These are phyloP conservation scores for Athalia cordata DNA, from an alignment of 2,888 invertebrate species.

Conservation along the genomic window DNA sequence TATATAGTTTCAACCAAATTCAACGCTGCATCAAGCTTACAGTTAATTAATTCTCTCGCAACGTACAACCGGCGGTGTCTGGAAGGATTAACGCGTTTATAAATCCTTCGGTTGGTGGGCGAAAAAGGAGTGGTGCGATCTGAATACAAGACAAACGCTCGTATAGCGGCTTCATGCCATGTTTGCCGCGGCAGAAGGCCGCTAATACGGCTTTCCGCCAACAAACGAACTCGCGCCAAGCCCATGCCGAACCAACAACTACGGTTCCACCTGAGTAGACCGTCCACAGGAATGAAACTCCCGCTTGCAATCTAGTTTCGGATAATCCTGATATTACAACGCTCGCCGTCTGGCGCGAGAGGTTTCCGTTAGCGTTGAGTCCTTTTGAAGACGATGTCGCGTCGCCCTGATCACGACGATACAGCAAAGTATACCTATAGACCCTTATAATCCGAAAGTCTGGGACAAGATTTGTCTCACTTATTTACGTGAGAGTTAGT, in stretches of 20 bases:
- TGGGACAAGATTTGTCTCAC: slow-evolving; percentile 34
- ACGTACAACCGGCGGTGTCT: neutral
- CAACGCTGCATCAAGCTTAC: slow-evolving; percentile 16
- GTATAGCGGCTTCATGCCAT: slow-evolving; percentile 66
- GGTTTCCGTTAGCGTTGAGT: slow-evolving; percentile 30
- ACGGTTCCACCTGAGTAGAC: slow-evolving; percentile 49
- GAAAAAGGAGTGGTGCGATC: slow-evolving; percentile 37
- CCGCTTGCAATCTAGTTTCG: slow-evolving; percentile 68
- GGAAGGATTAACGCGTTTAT: slow-evolving; percentile 34
- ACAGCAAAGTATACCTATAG: neutral
- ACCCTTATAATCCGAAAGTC: slow-evolving; percentile 35
- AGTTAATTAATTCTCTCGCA: slow-evolving; percentile 31
- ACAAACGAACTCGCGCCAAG: slow-evolving; percentile 55
- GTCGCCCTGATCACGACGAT: slow-evolving; percentile 13
- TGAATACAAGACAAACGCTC: slow-evolving; percentile 45
- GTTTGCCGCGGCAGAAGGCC: slow-evolving; percentile 68
- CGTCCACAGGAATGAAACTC: slow-evolving; percentile 68
- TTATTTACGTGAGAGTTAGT: slow-evolving; percentile 17
- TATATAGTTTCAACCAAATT: neutral
- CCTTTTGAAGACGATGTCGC: slow-evolving; percentile 32
- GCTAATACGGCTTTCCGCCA: slow-evolving; percentile 71
- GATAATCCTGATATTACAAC: slow-evolving; percentile 70
- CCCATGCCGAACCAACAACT: slow-evolving; percentile 58
- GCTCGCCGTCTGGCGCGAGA: slow-evolving; percentile 48
- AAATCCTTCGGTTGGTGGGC: slow-evolving; percentile 31